Evolutionary conservation across 2,113 vertebrate genomes (phyloP), one percentile per base, ranked within the genome.

Genomic region (Indicator indicator): DNA sequence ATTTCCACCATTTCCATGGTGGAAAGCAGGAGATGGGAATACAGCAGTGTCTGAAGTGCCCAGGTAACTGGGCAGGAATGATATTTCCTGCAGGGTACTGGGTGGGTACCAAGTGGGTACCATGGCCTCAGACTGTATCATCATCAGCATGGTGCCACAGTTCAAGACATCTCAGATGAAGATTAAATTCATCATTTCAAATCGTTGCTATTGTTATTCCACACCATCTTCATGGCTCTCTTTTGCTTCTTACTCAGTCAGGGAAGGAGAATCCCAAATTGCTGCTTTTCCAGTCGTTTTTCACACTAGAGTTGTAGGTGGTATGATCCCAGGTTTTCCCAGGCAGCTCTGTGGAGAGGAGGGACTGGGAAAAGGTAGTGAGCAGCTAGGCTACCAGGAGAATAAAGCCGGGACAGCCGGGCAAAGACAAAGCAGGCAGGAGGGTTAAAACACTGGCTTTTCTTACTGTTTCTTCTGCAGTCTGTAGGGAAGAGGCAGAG

Each of bases 101-200:
- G 9, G 30, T 21, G 63, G 23, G 38, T 64, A 3, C n/a, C 40
- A n/a, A 9, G 30, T 21, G 63, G 23, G 38, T 64, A 3, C n/a
- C 40, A 10, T 2, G 16, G 27, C 32, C 12, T 81, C 8, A 27
- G 36, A 27, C 38, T 65, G 10, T 40, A 55, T 64, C 64, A 32
- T 26, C 0, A 0, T 16, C 56, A 33, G 7, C 9, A 5, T 26
- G 14, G 58, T 55, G 60, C 58, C 54, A 75, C 10, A 5, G 28
- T 38, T 89, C 52, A 64, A 12, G 9, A 1, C 19, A 24, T 15
- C 40, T 86, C 62, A 42, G 16, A 20, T 2, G 62, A 60, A 78
- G 58, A 50, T 72, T 40, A 77, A 72, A 89, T 56, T 21, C 4
- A 42, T 87, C 1, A 7, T 62, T 85, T 83, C 33, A 74, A 80